A percentile compares a stretch with the other conserved stretches of the same genome.
Conservation (phyloP, 2,113 vertebrate species). For the Ariopsis seemanni region DNA sequence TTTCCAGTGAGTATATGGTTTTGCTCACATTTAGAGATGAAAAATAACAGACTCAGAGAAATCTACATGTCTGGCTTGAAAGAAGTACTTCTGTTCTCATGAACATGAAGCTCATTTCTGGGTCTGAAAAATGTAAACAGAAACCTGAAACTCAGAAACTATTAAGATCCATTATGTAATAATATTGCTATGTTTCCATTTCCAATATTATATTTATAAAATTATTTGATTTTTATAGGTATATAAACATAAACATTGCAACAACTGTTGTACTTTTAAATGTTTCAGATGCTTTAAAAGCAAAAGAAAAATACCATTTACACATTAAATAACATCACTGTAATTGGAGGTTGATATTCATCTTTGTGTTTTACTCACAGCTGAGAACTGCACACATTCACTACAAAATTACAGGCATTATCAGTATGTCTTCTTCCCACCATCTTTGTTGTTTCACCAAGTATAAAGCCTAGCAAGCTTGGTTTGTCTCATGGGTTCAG, state of each 20-base stretch:
- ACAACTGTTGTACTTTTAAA: background rate
- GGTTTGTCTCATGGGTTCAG: conserved; percentile 23
- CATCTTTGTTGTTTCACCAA: background rate
- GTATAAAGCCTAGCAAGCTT: background rate
- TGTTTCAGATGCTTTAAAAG: background rate
- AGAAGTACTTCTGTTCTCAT: background rate
- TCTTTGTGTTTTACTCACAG: background rate
- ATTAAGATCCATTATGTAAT: background rate
- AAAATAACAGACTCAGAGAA: too few relatives aligned
- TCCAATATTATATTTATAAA: background rate
- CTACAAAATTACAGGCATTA: background rate
- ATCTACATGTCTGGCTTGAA: too few relatives aligned
- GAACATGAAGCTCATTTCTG: background rate
- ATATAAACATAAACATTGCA: background rate
- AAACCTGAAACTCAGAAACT: background rate
- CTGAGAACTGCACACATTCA: background rate
- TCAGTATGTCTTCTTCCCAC: background rate
- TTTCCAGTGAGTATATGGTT: background rate
- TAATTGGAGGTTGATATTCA: background rate
- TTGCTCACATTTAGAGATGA: too few relatives aligned
- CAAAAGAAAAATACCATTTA: background rate
- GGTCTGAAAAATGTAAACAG: background rate
- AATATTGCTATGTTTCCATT: background rate
- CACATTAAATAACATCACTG: background rate
- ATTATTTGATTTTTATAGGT: background rate